A percentile compares a stretch with the other conserved stretches of the same genome.
These are phyloP conservation scores for Cephalopterus ornatus DNA, from an alignment of 2,113 vertebrate species.

Conservation along the genomic window DNA sequence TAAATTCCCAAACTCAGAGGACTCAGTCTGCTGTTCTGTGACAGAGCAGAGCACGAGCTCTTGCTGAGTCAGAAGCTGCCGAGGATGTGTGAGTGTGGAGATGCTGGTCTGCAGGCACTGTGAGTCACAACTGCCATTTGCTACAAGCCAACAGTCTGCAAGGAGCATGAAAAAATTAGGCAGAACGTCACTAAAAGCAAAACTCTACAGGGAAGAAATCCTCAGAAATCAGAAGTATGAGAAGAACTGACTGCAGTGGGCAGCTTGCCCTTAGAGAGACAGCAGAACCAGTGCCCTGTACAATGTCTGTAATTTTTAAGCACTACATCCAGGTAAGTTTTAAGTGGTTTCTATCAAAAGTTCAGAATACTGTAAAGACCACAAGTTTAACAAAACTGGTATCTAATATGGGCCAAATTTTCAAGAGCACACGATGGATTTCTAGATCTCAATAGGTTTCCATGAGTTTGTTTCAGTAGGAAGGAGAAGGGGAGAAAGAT, in stretches of 20 bases:
- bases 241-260: not conserved
- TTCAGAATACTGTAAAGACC: not conserved
- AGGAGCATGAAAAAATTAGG: not conserved
- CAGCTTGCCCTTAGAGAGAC: not conserved
- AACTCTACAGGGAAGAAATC: not conserved
- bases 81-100: not conserved
- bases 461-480: not conserved
- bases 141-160: not conserved
- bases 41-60: not conserved
- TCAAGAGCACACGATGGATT: not conserved
- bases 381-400: not conserved
- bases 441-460: not conserved
- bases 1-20: not conserved
- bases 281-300: not conserved
- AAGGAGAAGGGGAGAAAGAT: not conserved
- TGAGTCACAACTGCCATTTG: not conserved
- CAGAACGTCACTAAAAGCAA: not conserved
- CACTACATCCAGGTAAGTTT: not conserved
- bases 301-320: not conserved
- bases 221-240: not conserved
- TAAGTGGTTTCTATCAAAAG: not conserved
- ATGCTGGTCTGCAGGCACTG: not conserved
- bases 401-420: not conserved
- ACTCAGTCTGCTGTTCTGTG: not conserved
- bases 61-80: slow-evolving; percentile 23